Percentiles rank a stretch among this genome's conserved stretches.
These are phyloP conservation scores for Pocillopora damicornis DNA, from an alignment of 64 coral and sea anemone genomes.

Conservation along the genomic window DNA sequence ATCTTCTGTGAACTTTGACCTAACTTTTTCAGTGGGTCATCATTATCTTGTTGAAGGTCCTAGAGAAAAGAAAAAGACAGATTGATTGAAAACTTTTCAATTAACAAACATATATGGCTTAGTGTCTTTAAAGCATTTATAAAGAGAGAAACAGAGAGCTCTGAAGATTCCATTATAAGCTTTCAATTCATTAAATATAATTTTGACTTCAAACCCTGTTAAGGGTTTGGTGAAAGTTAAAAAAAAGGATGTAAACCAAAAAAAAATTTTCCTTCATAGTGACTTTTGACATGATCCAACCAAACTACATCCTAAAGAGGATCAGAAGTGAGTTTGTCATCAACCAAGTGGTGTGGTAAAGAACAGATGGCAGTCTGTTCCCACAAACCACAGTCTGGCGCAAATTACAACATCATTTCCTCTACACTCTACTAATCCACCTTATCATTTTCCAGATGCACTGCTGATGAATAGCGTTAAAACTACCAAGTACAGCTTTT, in stretches of 20 bases:
- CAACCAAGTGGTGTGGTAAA: not conserved
- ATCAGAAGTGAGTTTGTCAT: not conserved
- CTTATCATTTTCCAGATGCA: not conserved
- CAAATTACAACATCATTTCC: conserved; percentile 6
- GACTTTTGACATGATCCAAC: no score
- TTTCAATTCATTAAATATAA: no score
- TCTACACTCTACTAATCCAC: not conserved
- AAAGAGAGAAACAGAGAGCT: no score
- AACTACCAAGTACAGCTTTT: no score
- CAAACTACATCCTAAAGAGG: not conserved
- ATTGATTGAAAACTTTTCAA: not conserved
- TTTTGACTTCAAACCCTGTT: no score
- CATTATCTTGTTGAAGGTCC: conserved; percentile 64
- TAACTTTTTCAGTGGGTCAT: conserved; percentile 87
- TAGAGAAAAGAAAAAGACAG: conserved; percentile 14
- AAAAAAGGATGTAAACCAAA: not conserved
- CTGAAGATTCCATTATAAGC: no score
- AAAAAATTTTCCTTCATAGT: no score
- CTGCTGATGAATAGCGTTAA: not conserved
- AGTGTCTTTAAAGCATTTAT: no score
- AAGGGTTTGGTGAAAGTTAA: not conserved
- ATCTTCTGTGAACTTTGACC: conserved; percentile 77
- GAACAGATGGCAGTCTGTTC: conserved; percentile 9
- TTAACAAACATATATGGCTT: not conserved
- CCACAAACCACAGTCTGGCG: not conserved